phyloP scores from a whole-genome alignment of 1,140 invertebrate species.

The Heliconius himera region DNA sequence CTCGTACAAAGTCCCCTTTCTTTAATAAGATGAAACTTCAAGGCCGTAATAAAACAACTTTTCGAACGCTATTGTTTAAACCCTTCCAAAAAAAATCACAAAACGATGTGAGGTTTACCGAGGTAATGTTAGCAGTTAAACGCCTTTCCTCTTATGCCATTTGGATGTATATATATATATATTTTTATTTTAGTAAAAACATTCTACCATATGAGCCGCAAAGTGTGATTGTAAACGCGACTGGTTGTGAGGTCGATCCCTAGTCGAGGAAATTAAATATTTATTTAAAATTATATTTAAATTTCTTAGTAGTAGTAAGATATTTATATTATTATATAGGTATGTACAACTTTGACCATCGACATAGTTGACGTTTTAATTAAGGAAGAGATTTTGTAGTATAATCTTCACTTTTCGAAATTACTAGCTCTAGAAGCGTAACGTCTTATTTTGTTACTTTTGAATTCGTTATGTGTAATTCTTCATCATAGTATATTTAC shows the following conservation, averaged over 20 bases:
- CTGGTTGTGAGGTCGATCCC: too few species aligned
- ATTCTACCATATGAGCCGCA: too few species aligned
- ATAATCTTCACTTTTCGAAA: neutral
- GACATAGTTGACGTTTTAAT: too few species aligned
- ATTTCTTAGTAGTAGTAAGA: too few species aligned
- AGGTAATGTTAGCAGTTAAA: neutral
- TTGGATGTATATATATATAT: neutral
- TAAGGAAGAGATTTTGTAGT: too few species aligned
- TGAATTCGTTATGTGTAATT: neutral
- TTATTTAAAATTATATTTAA: too few species aligned
- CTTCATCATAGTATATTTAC: conserved; percentile 6
- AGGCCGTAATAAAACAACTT: conserved; percentile 10
- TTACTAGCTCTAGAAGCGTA: conserved; percentile 29
- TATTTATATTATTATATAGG: too few species aligned
- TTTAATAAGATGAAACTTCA: conserved; percentile 19
- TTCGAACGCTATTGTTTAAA: conserved; percentile 2
- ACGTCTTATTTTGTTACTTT: conserved; percentile 23
- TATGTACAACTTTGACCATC: too few species aligned
- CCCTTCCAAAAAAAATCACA: neutral
- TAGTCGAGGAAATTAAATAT: too few species aligned
- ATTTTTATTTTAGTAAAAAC: too few species aligned
- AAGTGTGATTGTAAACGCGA: too few species aligned
- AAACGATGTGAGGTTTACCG: neutral
- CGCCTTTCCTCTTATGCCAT: neutral
- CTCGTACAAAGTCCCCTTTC: conserved; percentile 18